Evolutionary conservation across 2,888 invertebrate species (phyloP).

Genomic region (Isotomurus palustris): DNA sequence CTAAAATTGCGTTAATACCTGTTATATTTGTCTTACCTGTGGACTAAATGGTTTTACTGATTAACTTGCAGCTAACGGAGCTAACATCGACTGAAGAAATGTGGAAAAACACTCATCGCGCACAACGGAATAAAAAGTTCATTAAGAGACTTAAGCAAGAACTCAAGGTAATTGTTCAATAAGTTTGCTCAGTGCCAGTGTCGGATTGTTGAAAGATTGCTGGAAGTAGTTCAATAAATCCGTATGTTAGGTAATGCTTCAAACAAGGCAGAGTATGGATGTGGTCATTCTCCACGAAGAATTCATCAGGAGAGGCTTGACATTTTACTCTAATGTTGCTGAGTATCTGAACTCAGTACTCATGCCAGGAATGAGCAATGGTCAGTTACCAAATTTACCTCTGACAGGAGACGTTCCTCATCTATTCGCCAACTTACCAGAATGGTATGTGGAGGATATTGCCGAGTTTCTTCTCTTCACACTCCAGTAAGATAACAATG

Average conservation of each 20-base stretch:
- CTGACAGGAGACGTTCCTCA: constrained; percentile 59
- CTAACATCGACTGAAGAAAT: constrained; percentile 72
- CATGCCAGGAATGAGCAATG: constrained; percentile 47
- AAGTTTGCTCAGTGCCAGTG: no score
- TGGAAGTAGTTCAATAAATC: constrained; percentile 16
- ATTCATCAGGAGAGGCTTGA: constrained; percentile 72
- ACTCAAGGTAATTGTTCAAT: constrained; percentile 56
- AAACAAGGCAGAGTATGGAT: constrained; percentile 88
- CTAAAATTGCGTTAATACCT: not conserved
- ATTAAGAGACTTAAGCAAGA: constrained; percentile 84
- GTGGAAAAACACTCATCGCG: constrained; percentile 73
- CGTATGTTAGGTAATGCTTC: constrained; percentile 55
- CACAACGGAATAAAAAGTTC: constrained; percentile 72
- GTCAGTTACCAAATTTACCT: constrained; percentile 51
- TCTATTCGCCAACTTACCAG: constrained; percentile 85
- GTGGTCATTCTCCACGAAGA: constrained; percentile 81
- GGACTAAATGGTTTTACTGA: not conserved
- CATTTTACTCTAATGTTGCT: constrained; percentile 82
- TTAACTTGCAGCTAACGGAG: constrained; percentile 59
- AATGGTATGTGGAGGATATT: constrained; percentile 96
- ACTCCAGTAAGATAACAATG: constrained; percentile 70
- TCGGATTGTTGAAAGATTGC: not conserved
- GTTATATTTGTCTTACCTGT: not conserved
- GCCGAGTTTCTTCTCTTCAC: constrained; percentile 92
- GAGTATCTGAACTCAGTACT: constrained; percentile 61